Percentiles rank a stretch among this genome's conserved stretches.
phyloP scores from a whole-genome alignment of 2,888 invertebrate species.

The Caenorhabditis zanzibari region DNA sequence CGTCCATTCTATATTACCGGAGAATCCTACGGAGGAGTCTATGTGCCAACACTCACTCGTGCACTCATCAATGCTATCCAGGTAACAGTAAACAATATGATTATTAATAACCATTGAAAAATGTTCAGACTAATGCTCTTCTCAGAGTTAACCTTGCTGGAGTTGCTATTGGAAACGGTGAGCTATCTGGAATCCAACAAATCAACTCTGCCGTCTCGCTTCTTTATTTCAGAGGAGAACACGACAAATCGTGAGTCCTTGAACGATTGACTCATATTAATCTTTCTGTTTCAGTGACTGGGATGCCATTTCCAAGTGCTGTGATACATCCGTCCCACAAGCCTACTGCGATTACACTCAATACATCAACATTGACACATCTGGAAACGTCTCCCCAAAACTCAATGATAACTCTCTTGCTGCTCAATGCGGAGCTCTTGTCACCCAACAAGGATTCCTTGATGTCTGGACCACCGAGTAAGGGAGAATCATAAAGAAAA shows the following conservation, averaged over 20 bases:
- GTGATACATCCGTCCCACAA: slow-evolving; percentile 63
- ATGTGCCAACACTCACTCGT: slow-evolving; percentile 84
- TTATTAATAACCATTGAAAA: not conserved
- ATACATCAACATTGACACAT: slow-evolving; percentile 74
- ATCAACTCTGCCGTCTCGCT: slow-evolving; percentile 77
- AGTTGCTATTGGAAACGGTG: slow-evolving; percentile 82
- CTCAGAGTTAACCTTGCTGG: slow-evolving; percentile 76
- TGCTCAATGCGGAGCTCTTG: slow-evolving; percentile 71
- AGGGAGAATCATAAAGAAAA: not conserved
- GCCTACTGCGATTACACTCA: slow-evolving; percentile 74
- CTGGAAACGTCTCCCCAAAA: slow-evolving; percentile 76
- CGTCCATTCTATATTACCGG: slow-evolving; percentile 85
- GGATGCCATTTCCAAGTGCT: slow-evolving; percentile 72
- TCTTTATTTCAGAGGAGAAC: slow-evolving; percentile 75
- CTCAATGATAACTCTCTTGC: slow-evolving; percentile 63
- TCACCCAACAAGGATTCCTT: slow-evolving; percentile 69
- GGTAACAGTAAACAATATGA: not conserved
- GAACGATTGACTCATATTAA: not conserved
- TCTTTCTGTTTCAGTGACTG: slow-evolving; percentile 66
- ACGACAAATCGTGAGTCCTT: slow-evolving; percentile 72
- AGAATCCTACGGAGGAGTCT: slow-evolving; percentile 83
- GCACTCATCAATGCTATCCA: slow-evolving; percentile 66
- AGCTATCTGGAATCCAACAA: slow-evolving; percentile 77
- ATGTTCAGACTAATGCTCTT: slow-evolving; percentile 56
- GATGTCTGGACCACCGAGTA: slow-evolving; percentile 75